phyloP scores from a whole-genome alignment of 2,888 invertebrate species.

The Hirtodrosophila duncani region DNA sequence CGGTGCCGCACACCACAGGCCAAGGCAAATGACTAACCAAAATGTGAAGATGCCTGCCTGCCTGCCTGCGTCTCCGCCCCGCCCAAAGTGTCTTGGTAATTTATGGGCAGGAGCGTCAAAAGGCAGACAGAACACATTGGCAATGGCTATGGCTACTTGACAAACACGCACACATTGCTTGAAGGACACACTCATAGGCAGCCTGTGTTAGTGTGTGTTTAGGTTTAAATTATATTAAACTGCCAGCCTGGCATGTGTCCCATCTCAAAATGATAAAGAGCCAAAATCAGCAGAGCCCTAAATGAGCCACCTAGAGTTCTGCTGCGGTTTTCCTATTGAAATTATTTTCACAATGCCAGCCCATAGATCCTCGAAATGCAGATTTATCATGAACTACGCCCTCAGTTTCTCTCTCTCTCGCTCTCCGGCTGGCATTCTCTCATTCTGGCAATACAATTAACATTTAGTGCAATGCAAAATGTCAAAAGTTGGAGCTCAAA shows the following conservation, averaged over 20 bases:
- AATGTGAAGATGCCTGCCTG: slow-evolving; percentile 57
- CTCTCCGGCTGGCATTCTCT: slow-evolving; percentile 15
- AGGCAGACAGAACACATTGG: slow-evolving; percentile 66
- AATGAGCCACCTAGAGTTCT: slow-evolving; percentile 22
- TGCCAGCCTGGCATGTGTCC: slow-evolving; percentile 66
- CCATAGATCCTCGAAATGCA: slow-evolving; percentile 30
- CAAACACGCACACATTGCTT: slow-evolving; percentile 54
- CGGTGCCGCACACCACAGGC: background rate
- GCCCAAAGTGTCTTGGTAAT: slow-evolving; percentile 61
- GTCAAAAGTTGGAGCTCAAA: slow-evolving; percentile 65
- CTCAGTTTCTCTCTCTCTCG: slow-evolving; percentile 1
- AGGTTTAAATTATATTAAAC: slow-evolving; percentile 71
- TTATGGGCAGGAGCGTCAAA: slow-evolving; percentile 64
- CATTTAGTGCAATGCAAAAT: slow-evolving; percentile 69
- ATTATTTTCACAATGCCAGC: slow-evolving; percentile 60
- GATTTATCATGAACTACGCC: slow-evolving; percentile 54
- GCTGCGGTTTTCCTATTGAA: slow-evolving; percentile 45
- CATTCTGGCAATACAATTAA: slow-evolving; percentile 48
- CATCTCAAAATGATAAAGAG: slow-evolving; percentile 46
- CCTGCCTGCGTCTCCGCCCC: slow-evolving; percentile 4
- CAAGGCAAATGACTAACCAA: slow-evolving; percentile 65
- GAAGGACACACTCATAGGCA: slow-evolving; percentile 30
- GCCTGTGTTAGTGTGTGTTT: slow-evolving; percentile 50
- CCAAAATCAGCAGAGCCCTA: no score
- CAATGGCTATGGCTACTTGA: slow-evolving; percentile 54